Percentiles rank a stretch among this genome's conserved stretches.
These are phyloP conservation scores for Chrysochloris asiatica DNA, from an alignment of 2,113 vertebrate species.

Conservation along the genomic window DNA sequence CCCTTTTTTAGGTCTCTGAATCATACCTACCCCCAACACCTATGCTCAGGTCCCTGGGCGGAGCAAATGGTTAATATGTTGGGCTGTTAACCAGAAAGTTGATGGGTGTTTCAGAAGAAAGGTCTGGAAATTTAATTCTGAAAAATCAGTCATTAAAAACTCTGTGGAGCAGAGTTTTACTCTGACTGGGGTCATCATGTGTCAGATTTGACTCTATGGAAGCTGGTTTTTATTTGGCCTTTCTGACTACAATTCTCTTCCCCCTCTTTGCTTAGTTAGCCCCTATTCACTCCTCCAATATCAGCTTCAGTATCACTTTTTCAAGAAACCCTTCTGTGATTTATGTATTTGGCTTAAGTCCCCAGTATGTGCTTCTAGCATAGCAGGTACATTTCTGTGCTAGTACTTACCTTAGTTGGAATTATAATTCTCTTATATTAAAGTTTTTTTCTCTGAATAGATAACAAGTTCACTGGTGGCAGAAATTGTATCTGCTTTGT, in stretches of 20 bases:
- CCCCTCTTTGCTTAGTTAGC: background rate
- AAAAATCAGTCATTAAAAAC: background rate
- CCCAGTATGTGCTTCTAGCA: background rate
- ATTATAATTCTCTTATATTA: background rate
- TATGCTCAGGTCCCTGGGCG: background rate
- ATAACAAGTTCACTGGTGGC: background rate
- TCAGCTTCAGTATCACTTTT: background rate
- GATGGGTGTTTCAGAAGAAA: too few relatives aligned
- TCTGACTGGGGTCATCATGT: too few relatives aligned
- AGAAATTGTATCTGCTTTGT: background rate
- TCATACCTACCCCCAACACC: background rate
- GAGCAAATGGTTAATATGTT: background rate
- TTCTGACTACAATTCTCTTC: background rate
- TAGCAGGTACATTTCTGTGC: background rate
- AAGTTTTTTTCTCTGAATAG: constrained; percentile 18
- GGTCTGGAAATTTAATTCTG: background rate
- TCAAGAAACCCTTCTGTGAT: background rate
- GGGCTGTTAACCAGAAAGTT: too few relatives aligned
- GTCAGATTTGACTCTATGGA: too few relatives aligned
- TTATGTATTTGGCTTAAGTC: background rate
- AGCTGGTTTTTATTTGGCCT: too few relatives aligned
- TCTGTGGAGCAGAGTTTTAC: background rate
- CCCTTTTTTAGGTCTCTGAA: background rate
- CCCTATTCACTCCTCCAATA: background rate
- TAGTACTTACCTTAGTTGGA: background rate